Evolutionary conservation across 2,888 invertebrate genomes (phyloP), one percentile per base, ranked within the genome.

Genomic region (Neocrepidodera transversa): DNA sequence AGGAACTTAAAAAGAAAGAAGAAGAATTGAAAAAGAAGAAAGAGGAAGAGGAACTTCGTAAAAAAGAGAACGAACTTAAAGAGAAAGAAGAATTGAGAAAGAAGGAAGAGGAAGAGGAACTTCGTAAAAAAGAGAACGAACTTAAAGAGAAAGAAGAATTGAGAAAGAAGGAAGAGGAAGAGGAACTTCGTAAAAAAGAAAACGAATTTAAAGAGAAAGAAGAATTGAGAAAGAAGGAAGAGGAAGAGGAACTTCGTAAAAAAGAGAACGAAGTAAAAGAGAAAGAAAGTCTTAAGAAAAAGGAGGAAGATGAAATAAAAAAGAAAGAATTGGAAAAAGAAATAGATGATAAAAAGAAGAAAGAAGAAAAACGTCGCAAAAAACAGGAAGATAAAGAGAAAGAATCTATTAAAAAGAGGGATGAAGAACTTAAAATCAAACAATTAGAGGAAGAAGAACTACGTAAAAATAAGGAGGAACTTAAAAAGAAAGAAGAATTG

Each of bases 281-380:
- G 0, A 10, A 38, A 11, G 28, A 45, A 20, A 10, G 10, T 23
- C 23, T 23, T 23, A 30, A 35, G 26, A 62, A 62, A 17, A 51
- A 60, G 49, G 11, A 23, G 17, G 43, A 18, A 60, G 58, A 50
- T 59, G 60, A 57, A 51, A 32, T 53, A 32, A 42, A 49, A 17
- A 49, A 56, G 47, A 57, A 58, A 36, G 51, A 62, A 48, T 48
- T 53, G 56, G 60, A 60, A 47, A 18, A 36, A 40, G 36, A 59
- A 30, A 72, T 73, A 0, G 75, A 77, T 23, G 43, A 13, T 55
- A 50, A 50, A 13, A 42, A 43, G 62, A 35, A 56, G 43, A 13
- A 57, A 50, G 52, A 13, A 42, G 47, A 63, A 35, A 56, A 60
- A 28, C 49, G 62, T 32, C 62, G 65, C 23, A 35, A 60, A 60